Conservation (phyloP, 2,797 vertebrate genomes). For the Acrocephalus scirpaceus region DNA sequence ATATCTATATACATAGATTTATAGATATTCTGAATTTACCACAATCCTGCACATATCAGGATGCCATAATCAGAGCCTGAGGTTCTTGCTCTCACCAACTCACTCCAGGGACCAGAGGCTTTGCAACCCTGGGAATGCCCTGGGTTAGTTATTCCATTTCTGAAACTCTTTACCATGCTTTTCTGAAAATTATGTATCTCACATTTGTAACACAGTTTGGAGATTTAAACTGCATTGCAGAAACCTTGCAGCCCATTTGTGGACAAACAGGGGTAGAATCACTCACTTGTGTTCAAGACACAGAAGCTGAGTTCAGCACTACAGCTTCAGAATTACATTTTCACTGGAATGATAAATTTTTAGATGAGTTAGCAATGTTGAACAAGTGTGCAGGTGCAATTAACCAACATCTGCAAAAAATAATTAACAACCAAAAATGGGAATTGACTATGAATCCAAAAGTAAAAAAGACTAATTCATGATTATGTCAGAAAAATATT, state of each 20-base stretch:
- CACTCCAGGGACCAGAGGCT: neutral
- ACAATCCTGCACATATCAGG: neutral
- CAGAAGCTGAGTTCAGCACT: constrained; percentile 1
- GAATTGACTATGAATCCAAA: neutral
- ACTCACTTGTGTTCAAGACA: neutral
- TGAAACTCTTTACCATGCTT: neutral
- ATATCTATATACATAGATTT: neutral
- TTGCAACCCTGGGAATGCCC: neutral
- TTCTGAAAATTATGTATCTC: neutral
- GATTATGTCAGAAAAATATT: neutral
- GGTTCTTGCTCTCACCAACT: neutral
- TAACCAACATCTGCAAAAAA: constrained; percentile 6
- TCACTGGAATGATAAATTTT: neutral
- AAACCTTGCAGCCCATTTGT: neutral
- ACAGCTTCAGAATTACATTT: neutral
- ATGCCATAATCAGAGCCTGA: neutral
- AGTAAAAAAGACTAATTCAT: neutral
- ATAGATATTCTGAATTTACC: neutral
- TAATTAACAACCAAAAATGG: neutral
- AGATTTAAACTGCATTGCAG: neutral
- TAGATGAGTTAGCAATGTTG: neutral
- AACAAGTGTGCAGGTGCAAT: neutral
- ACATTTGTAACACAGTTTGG: neutral
- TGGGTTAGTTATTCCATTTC: neutral
- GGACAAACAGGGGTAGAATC: neutral